Base-by-base conservation (phyloP, 2,113 vertebrate species). In the Myotis lucifugus region DNA sequence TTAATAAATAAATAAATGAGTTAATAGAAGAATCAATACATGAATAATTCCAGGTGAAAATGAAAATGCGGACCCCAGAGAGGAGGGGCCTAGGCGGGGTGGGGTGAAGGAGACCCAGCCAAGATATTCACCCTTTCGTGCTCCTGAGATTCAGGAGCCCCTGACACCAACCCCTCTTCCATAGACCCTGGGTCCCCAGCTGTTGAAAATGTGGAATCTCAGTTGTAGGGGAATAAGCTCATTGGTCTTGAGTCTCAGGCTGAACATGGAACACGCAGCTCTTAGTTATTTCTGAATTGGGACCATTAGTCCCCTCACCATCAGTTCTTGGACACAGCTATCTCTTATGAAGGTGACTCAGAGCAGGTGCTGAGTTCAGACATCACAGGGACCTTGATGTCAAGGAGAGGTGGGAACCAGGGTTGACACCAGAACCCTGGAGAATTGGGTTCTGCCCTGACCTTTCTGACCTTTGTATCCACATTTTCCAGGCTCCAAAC, bases 401-500 rank as follows among this genome's bases (percentile, higher is more conserved):
- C 21, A n/a, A 25, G 10, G 13, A 8, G 3, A 59, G 2, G 17
- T 3, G 0, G 23, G 46, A 67, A 5, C 3, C 69, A 27, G 9
- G 27, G 5, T 23, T 14, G 13, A 50, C 6, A 61, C 1, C 11
- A 25, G 21, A 21, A 25, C 25, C 6, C 17, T 6, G 25, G 21
- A 12, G 32, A 15, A 10, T 13, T 1, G 3, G 34, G 7, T 54
- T 64, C 3, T 19, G 1, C 40, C 0, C 40, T 67, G 5, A 79
- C 40, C 23, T 78, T 6, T 46, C 9, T 52, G n/a, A 52, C 32
- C 12, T 69, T 25, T 83, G 13, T 72, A 4, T 32, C 1, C 9
- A 34, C 12, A 46, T 37, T 34, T 19, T 15, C 27, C 6, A 82
- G 29, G 3, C 0, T 19, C n/a, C 8, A 0, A 18, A 0, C 8